Evolutionary conservation across 1,140 invertebrate species (phyloP), one percentile per base, ranked within the genome.

Genomic region (Venustaconcha ellipsiformis): DNA sequence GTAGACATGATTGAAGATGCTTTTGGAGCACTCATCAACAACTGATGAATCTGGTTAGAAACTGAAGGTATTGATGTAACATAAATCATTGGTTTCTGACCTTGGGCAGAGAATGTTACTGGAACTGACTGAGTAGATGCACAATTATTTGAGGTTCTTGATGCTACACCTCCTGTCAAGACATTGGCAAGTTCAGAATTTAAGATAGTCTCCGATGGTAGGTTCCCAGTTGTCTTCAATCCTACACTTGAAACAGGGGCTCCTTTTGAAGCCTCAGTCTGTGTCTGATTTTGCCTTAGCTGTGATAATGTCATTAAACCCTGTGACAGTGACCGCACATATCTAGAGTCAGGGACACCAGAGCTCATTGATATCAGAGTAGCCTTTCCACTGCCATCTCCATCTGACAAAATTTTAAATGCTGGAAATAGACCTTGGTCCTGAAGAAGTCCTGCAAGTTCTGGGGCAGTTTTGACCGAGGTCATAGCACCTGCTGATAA

Each of bases 11-110:
- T 60, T 64, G 67, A 59, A 62, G 67, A 30, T 67, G 82, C 58
- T 59, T 69, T 74, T 55, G 76, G 76, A 4, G 83, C 71, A 20
- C 69, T 66, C 4, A 81, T 80, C 0, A 87, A 60, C 14, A 87
- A 77, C 68, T 86, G 85, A 57, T 87, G 85, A 23, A 87, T 87
- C 66, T 86, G 84, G 55, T 80, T 80, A 12, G 83, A 71, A 17
- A 74, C 65, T 17, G 82, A 76, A 12, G 80, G 70, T n/a, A 78
- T 78, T 14, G 84, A 70, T 2, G 86, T 84, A 14, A 83, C 74
- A 56, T 82, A 82, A 14, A 84, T 78, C 18, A 78, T 55, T 1
- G 83, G 81, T 15, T 76, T 69, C 18, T 74, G 30, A 26, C 63
- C 57, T 55, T 48, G 37, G 11, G 37, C 37, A 48, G 37, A 48